phyloP scores from a whole-genome alignment of 1,140 invertebrate species.

The Scaptodrosophila lebanonensis region DNA sequence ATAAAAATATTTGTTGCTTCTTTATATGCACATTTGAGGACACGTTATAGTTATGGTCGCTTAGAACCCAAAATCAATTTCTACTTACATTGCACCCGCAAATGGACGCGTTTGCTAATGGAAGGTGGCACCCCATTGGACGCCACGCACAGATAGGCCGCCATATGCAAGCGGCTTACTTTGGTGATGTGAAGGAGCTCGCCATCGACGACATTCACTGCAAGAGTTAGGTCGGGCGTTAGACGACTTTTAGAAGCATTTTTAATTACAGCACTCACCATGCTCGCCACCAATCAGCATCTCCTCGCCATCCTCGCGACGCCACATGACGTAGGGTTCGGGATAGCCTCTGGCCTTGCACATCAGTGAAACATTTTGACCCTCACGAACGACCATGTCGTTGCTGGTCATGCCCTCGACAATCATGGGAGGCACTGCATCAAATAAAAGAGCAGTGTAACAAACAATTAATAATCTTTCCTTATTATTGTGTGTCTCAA shows the following conservation, averaged over 20 bases:
- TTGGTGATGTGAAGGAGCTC: conserved; percentile 90
- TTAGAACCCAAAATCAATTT: too few species aligned
- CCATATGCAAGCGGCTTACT: conserved; percentile 94
- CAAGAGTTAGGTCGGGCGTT: too few species aligned
- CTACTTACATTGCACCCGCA: conserved; percentile 93
- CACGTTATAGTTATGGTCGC: too few species aligned
- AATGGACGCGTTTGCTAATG: conserved; percentile 88
- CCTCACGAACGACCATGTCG: conserved; percentile 93
- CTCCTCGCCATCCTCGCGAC: conserved; percentile 90
- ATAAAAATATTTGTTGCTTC: too few species aligned
- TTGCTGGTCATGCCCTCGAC: conserved; percentile 90
- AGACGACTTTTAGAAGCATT: too few species aligned
- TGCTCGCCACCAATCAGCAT: conserved; percentile 90
- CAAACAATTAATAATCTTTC: conserved; percentile 12
- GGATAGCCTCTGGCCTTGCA: conserved; percentile 94
- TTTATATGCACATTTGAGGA: too few species aligned
- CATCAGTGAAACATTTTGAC: conserved; percentile 89
- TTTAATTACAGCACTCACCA: conserved; percentile 81
- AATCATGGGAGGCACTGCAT: conserved; percentile 89
- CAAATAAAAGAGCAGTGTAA: background rate
- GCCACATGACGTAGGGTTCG: conserved; percentile 93
- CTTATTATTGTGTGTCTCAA: too few species aligned
- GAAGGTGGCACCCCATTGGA: conserved; percentile 92
- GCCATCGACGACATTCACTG: conserved; percentile 91
- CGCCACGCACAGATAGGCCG: conserved; percentile 91